phyloP scores from a whole-genome alignment of 2,797 vertebrate genomes.

The Carapus acus region DNA sequence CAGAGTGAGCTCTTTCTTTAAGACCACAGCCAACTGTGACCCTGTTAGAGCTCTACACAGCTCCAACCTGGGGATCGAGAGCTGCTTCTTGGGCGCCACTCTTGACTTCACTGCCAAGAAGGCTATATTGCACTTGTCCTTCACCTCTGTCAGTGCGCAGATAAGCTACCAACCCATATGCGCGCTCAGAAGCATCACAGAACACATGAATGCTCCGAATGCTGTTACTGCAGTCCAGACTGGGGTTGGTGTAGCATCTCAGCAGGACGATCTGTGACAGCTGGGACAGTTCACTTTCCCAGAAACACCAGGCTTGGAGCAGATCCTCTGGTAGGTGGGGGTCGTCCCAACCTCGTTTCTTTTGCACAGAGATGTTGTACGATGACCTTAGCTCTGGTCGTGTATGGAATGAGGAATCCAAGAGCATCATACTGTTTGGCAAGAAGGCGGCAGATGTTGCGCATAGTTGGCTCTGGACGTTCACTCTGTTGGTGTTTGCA shows the following conservation, averaged over 20 bases:
- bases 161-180: not conserved
- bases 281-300: slow-evolving; percentile 7
- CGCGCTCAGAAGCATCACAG: slow-evolving; percentile 1
- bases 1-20: not conserved
- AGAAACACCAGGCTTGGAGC: slow-evolving; percentile 5
- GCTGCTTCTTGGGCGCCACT: not conserved
- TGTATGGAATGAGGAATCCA: too few species aligned
- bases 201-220: not conserved
- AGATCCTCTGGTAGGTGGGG: slow-evolving; percentile 8
- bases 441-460: not conserved
- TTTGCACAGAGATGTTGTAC: not conserved
- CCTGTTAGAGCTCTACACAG: not conserved
- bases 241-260: not conserved
- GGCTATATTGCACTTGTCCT: slow-evolving; percentile 2
- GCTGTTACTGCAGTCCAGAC: not conserved
- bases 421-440: too few species aligned
- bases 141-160: not conserved
- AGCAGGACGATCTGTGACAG: not conserved
- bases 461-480: not conserved
- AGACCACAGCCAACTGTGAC: not conserved
- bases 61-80: not conserved
- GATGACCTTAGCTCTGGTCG: not conserved
- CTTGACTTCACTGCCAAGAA: not conserved
- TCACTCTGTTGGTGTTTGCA: not conserved
- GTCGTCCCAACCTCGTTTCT: slow-evolving; percentile 16